Evolutionary conservation across 2,113 vertebrate species (phyloP).

Genomic region (Sinocyclocheilus maitianheensis): DNA sequence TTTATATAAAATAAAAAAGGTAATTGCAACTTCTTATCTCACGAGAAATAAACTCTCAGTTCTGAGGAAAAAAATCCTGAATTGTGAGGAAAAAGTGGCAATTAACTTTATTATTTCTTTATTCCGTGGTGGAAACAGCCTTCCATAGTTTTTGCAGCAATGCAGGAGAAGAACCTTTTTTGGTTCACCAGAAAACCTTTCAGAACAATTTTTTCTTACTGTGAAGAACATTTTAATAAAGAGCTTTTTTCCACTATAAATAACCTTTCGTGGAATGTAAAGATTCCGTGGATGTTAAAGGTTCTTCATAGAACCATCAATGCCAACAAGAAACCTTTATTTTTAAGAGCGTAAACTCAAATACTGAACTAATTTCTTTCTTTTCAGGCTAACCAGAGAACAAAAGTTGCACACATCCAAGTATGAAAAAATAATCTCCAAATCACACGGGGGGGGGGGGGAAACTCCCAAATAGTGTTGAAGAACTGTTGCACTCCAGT

Average conservation of each 20-base stretch:
- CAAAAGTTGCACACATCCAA: conserved; percentile 2
- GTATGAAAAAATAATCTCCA: not conserved
- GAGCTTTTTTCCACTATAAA: not conserved
- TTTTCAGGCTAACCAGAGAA: conserved; percentile 1
- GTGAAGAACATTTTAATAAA: not conserved
- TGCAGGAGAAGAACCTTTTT: too few relatives aligned
- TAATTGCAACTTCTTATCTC: too few relatives aligned
- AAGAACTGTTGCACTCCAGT: conserved; percentile 32
- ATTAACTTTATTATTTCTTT: too few relatives aligned
- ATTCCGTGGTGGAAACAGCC: not conserved
- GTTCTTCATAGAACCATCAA: not conserved
- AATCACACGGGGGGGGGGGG: not conserved
- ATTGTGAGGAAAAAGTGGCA: too few relatives aligned
- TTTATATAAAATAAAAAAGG: too few relatives aligned
- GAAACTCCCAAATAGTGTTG: not conserved
- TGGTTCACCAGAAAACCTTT: too few relatives aligned
- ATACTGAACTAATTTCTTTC: not conserved
- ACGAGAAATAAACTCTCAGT: too few relatives aligned
- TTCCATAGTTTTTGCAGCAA: not conserved
- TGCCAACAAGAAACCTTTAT: not conserved
- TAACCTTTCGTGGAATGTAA: too few relatives aligned
- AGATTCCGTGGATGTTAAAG: not conserved
- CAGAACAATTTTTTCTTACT: not conserved
- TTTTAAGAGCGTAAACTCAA: not conserved
- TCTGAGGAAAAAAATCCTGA: too few relatives aligned